Evolutionary conservation across 2,113 vertebrate genomes (phyloP), one percentile per base, ranked within the genome.

Genomic region (Origma solitaria): DNA sequence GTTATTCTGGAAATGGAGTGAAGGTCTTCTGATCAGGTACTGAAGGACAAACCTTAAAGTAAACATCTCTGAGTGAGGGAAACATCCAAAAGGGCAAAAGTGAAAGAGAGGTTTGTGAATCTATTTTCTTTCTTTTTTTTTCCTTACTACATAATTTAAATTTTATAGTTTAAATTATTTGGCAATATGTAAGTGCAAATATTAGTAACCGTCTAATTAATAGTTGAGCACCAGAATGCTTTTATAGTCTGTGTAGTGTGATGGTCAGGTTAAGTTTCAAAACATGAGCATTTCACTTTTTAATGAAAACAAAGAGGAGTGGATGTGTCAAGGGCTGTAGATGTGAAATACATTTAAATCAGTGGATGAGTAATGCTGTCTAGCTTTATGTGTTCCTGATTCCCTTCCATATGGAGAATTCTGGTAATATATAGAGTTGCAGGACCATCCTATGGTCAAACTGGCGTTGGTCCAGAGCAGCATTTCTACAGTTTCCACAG

Each of bases 71-170:
- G 66, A 56, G 30, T 38, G 76, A 44, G 13, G 19, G 35, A 84
- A 82, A n/a, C 13, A 78, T 83, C 35, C 18, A 15, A 40, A 84
- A 84, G 13, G 28, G 23, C 38, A 50, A 47, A 82, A 80, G 17
- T 24, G 37, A 65, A 75, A 45, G 8, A 5, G 25, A 49, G 13
- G 24, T 49, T 44, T 57, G 9, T 61, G 28, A 79, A 37, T 60
- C 0, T 40, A 13, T 30, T 38, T 19, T 20, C 16, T 51, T 15
- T n/a, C 4, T 6, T 15, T 31, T 35, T 3, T 7, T 1, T 1
- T 0, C 5, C 6, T 3, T 19, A 12, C 4, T 78, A 2, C 16
- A 9, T 17, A 33, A 8, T 56, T 68, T 68, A 51, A 71, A 64
- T 71, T 47, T 80, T 35, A 11, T 25, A 30, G 4, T 57, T 77